Percentiles rank a stretch among this genome's conserved stretches.
These are phyloP conservation scores for Diachrysia chrysitis DNA, from an alignment of 2,888 invertebrate species.

Conservation along the genomic window DNA sequence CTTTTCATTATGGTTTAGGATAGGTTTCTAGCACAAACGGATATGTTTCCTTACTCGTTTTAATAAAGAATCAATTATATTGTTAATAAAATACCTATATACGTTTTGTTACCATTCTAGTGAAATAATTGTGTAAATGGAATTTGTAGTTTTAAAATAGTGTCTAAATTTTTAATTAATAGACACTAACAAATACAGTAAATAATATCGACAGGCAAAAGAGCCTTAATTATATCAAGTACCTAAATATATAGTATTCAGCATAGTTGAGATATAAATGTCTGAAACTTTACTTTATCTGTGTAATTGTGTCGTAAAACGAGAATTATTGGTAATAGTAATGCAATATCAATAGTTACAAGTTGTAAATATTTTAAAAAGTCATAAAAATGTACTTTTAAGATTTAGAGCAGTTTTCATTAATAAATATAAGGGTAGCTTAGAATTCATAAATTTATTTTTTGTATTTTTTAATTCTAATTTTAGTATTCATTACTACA, in stretches of 20 bases:
- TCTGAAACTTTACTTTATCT: slow-evolving; percentile 19
- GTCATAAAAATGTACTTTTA: slow-evolving; percentile 20
- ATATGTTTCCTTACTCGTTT: slow-evolving; percentile 48
- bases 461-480: not conserved
- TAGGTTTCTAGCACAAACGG: slow-evolving; percentile 44
- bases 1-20: slow-evolving; percentile 32
- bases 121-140: slow-evolving; percentile 8
- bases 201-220: not conserved
- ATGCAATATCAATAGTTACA: slow-evolving; percentile 18
- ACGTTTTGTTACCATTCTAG: slow-evolving; percentile 14
- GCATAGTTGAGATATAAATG: slow-evolving; percentile 15
- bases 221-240: not conserved
- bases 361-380: slow-evolving; percentile 49
- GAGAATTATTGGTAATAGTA: slow-evolving; percentile 28
- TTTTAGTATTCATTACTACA: not conserved
- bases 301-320: slow-evolving; percentile 22
- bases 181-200: not conserved
- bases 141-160: not conserved
- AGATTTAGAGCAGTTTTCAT: not conserved
- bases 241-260: slow-evolving; percentile 15
- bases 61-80: slow-evolving; percentile 4
- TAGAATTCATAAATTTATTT: not conserved
- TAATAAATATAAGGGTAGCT: not conserved
- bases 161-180: not conserved
- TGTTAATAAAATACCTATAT: not conserved